Evolutionary conservation across 1,140 invertebrate species (phyloP).

Genomic region (Lepeophtheirus salmonis): DNA sequence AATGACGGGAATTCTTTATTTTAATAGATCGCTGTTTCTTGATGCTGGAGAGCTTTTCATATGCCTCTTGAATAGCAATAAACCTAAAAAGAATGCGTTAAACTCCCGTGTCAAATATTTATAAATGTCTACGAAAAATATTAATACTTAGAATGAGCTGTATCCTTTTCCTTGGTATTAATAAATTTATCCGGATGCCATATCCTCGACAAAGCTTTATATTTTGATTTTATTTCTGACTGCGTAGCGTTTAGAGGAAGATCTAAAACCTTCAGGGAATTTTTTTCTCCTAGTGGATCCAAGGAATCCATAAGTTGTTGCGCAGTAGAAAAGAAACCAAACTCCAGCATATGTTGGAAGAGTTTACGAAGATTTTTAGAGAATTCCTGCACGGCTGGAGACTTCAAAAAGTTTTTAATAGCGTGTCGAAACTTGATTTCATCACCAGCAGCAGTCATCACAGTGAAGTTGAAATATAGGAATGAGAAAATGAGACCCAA

Average conservation of each 20-base stretch:
- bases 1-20: slow-evolving; percentile 19
- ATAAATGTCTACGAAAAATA: no score
- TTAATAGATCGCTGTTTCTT: slow-evolving; percentile 21
- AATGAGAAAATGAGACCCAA: slow-evolving; percentile 48
- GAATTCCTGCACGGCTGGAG: slow-evolving; percentile 51
- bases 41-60: slow-evolving; percentile 29
- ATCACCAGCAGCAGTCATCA: slow-evolving; percentile 66
- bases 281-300: slow-evolving; percentile 69
- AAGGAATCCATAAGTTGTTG: slow-evolving; percentile 51
- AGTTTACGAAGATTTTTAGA: slow-evolving; percentile 48
- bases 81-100: slow-evolving; percentile 25
- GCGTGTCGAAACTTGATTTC: slow-evolving; percentile 68
- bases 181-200: slow-evolving; percentile 80
- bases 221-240: slow-evolving; percentile 58
- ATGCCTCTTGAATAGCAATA: slow-evolving; percentile 33
- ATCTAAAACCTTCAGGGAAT: slow-evolving; percentile 60
- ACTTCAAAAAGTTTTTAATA: slow-evolving; percentile 67
- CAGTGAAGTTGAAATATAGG: slow-evolving; percentile 71
- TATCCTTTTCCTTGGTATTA: slow-evolving; percentile 37
- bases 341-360: slow-evolving; percentile 46
- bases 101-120: background rate
- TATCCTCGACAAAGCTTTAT: slow-evolving; percentile 58
- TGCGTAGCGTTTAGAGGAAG: slow-evolving; percentile 52
- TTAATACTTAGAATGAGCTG: no score
- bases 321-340: slow-evolving; percentile 61